phyloP scores from a whole-genome alignment of 2,113 vertebrate genomes.

The Datnioides undecimradiatus region DNA sequence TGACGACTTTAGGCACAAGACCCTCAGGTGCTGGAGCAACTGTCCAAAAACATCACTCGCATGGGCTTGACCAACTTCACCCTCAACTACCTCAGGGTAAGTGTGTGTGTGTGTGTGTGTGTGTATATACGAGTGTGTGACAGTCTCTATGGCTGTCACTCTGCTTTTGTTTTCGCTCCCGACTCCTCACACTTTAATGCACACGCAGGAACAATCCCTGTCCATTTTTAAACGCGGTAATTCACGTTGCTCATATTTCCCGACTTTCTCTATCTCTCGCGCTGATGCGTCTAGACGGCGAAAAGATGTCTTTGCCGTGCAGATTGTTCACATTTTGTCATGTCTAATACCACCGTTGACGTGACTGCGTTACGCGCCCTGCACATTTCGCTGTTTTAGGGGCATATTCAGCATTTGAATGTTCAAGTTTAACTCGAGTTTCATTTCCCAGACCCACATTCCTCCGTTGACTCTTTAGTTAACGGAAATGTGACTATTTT shows the following conservation, averaged over 20 bases:
- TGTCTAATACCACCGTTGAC: background rate
- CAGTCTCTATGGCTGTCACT: conserved; percentile 56
- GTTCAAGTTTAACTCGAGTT: conserved; percentile 13
- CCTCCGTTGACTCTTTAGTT: conserved; percentile 2
- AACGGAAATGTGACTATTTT: conserved; percentile 27
- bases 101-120: conserved; percentile 38
- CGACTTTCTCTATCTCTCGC: background rate
- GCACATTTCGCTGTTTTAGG: conserved; percentile 9
- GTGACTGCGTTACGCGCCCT: background rate
- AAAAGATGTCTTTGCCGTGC: conserved; percentile 6
- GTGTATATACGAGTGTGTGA: conserved; percentile 8
- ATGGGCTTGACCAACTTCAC: conserved; percentile 99
- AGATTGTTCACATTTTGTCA: conserved; percentile 10
- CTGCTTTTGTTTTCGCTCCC: conserved; percentile 47
- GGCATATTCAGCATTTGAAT: background rate
- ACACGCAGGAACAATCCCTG: conserved; percentile 31
- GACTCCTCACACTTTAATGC: conserved; percentile 29
- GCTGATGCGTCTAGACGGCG: conserved; percentile 14
- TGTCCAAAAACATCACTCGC: conserved; percentile 99
- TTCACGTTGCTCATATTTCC: conserved; percentile 33
- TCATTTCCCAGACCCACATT: background rate
- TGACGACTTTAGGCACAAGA: conserved; percentile 93
- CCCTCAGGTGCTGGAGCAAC: conserved; percentile 99
- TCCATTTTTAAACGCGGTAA: conserved; percentile 32
- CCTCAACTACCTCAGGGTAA: conserved; percentile 99